phyloP scores from a whole-genome alignment of 2,797 vertebrate species.

The Falco berigora region DNA sequence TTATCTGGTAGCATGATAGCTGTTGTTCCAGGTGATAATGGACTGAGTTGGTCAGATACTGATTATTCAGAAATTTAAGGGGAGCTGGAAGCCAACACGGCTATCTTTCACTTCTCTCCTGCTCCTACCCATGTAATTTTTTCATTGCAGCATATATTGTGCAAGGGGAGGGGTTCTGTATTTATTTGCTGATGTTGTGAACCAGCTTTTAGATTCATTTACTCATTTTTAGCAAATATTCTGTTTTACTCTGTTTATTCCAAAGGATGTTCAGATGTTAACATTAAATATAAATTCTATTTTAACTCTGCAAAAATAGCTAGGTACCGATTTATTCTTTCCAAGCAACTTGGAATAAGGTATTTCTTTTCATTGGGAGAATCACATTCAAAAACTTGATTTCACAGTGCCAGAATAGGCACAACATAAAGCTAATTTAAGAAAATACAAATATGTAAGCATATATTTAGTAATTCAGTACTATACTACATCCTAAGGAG shows the following conservation, averaged over 20 bases:
- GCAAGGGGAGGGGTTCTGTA: not conserved
- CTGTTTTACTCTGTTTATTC: not conserved
- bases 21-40: not conserved
- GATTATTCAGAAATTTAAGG: not conserved
- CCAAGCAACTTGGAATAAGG: not conserved
- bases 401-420: not conserved
- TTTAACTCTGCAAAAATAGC: not conserved
- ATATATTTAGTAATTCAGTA: not conserved
- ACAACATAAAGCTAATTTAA: not conserved
- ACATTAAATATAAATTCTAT: not conserved
- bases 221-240: not conserved
- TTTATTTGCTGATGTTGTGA: not conserved
- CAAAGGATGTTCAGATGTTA: not conserved
- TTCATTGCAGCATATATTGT: not conserved
- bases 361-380: not conserved
- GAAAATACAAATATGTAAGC: not conserved
- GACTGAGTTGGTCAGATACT: not conserved
- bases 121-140: not conserved
- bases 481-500: not conserved
- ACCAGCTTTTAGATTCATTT: not conserved
- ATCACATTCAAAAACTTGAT: not conserved
- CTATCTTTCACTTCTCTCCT: not conserved
- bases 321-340: not conserved
- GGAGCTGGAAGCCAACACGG: not conserved
- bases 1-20: not conserved